Evolutionary conservation across 2,888 invertebrate genomes (phyloP), one percentile per base, ranked within the genome.

Genomic region (Drosophila histrio): DNA sequence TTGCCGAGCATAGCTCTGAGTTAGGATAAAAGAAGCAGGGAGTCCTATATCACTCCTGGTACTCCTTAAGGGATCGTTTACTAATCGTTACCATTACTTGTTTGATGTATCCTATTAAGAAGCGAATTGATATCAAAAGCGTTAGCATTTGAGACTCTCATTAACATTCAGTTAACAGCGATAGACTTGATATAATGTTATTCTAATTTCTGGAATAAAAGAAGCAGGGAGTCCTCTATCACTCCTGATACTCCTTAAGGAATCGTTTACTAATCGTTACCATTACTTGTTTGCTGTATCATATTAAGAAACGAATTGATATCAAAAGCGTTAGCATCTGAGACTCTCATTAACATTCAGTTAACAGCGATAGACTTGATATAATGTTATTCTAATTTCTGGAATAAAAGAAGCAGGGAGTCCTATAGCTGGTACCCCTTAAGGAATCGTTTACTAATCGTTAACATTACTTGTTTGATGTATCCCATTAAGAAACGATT

Each of bases 1-100:
- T 26, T 13, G 19, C 36, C 13, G 34, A 15, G 8, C 34, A 15
- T 5, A 34, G 15, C 36, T 38, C 19, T 11, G 9, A 32, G 53
- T 39, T 32, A 41, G 59, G 21, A 46, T 43, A 32, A 15, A 26
- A 44, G n/a, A 52, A 8, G 1, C 15, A 34, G 22, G 4, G 38
- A 38, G 11, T 30, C 1, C 30, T n/a, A 30, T n/a, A 26, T 60
- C n/a, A 38, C 22, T 11, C n/a, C 22, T 36, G 44, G 13, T 26
- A 32, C 30, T 44, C 17, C 44, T 53, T 11, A 50, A 58, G 58
- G 28, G 43, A 62, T 34, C 41, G 38, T 38, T 34, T 34, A 34
- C 19, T 36, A 26, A 61, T 19, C 49, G 13, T 61, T 41, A 34
- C 8, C 30, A 34, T 22, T 9, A 24, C 7, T 22, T 17, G 22